phyloP scores from a whole-genome alignment of 1,140 invertebrate genomes.

The Drosophila biarmipes region DNA sequence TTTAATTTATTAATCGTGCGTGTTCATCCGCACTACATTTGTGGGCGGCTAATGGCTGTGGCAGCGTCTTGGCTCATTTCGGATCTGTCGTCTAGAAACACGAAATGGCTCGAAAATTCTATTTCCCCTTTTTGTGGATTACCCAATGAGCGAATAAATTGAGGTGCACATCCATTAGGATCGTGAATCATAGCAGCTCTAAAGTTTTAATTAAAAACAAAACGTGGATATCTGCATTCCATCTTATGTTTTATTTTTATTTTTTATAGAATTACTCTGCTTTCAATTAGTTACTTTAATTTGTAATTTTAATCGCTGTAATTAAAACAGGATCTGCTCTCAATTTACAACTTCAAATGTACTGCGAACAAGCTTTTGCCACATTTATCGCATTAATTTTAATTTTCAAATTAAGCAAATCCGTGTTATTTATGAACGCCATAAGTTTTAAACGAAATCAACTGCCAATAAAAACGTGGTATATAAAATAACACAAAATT shows the following conservation, averaged over 20 bases:
- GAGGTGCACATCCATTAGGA: constrained; percentile 20
- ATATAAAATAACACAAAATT: constrained; percentile 41
- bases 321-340: constrained; percentile 9
- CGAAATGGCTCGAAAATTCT: constrained; percentile 33
- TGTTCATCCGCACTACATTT: constrained; percentile 66
- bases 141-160: constrained; percentile 50
- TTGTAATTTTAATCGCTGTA: constrained; percentile 16
- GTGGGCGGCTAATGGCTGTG: constrained; percentile 55
- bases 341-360: constrained; percentile 1
- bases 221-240: not conserved
- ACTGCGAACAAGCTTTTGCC: constrained; percentile 11
- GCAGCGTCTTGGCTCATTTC: constrained; percentile 49
- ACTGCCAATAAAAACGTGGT: constrained; percentile 16
- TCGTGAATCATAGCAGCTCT: constrained; percentile 10
- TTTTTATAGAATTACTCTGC: not conserved
- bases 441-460: constrained; percentile 37
- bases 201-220: not conserved
- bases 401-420: constrained; percentile 29
- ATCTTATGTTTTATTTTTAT: not conserved
- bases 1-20: constrained; percentile 83
- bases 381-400: constrained; percentile 26
- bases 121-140: constrained; percentile 36
- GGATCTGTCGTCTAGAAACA: constrained; percentile 50
- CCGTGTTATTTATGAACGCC: constrained; percentile 29
- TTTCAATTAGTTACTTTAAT: constrained; percentile 9